Conservation (phyloP, 2,113 vertebrate species). For the Chinchilla lanigera region DNA sequence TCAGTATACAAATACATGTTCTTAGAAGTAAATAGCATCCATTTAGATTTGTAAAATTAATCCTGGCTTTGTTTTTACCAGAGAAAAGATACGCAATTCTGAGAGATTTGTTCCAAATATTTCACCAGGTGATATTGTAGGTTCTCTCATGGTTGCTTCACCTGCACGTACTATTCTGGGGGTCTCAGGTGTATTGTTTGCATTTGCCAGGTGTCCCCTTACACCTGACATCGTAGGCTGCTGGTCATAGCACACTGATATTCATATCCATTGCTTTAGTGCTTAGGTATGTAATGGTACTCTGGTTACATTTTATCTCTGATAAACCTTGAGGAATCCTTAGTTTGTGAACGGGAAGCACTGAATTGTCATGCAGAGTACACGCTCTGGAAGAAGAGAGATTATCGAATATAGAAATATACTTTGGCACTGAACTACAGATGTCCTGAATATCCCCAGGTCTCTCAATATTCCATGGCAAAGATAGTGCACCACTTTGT, state of each 20-base stretch:
- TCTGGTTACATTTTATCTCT: not conserved
- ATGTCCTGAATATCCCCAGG: not conserved
- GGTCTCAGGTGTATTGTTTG: not conserved
- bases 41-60: not conserved
- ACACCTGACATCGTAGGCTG: too few species aligned
- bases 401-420: not conserved
- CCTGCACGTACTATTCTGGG: not conserved
- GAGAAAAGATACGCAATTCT: not conserved
- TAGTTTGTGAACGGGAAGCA: not conserved
- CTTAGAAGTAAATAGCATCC: not conserved
- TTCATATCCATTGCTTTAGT: not conserved
- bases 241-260: not conserved
- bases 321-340: not conserved
- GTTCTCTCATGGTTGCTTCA: fast-evolving
- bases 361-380: not conserved
- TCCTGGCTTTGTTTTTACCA: not conserved
- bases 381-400: fast-evolving
- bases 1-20: not conserved
- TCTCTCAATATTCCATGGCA: not conserved
- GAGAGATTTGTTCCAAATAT: not conserved
- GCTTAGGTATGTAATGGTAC: not conserved
- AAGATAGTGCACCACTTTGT: not conserved
- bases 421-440: not conserved
- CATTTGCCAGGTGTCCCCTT: not conserved
- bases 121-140: not conserved